Evolutionary conservation across 2,797 vertebrate genomes (phyloP).

Genomic region (Toxotes lorentzi): DNA sequence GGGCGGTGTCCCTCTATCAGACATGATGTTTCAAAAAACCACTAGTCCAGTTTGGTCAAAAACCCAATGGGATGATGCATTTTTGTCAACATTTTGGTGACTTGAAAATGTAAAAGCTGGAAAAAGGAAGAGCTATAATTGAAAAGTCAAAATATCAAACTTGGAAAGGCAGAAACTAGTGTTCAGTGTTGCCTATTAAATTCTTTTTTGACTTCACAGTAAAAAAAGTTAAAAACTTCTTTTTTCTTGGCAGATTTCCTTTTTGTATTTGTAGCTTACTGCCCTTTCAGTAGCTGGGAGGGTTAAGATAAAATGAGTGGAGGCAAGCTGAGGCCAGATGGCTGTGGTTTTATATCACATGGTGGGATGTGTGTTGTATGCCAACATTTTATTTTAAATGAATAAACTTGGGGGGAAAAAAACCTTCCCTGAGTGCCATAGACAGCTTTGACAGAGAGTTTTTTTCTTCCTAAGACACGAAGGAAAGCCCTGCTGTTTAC

Average conservation of each 20-base stretch:
- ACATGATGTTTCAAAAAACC: neutral
- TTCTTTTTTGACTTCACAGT: neutral
- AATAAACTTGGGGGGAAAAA: slow-evolving; percentile 3
- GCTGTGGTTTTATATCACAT: slow-evolving; percentile 22
- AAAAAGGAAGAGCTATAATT: slow-evolving; percentile 9
- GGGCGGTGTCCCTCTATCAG: neutral
- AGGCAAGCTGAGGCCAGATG: slow-evolving; percentile 18
- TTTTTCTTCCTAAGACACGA: neutral
- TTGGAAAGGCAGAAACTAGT: slow-evolving; percentile 28
- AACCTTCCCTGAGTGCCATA: neutral
- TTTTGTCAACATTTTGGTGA: slow-evolving; percentile 14
- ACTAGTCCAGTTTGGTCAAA: neutral
- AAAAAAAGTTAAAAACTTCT: neutral
- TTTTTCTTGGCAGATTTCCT: neutral
- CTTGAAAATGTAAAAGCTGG: slow-evolving; percentile 7
- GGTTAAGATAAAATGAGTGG: neutral
- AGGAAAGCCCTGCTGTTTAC: slow-evolving; percentile 10
- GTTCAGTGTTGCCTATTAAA: neutral
- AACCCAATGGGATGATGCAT: neutral
- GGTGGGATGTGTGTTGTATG: neutral
- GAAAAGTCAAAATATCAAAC: slow-evolving; percentile 7
- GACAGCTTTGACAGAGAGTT: neutral
- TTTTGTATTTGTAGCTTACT: neutral
- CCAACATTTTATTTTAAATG: slow-evolving; percentile 5
- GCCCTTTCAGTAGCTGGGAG: neutral